Base-by-base conservation (phyloP, 2,113 vertebrate genomes). In the Azemiops feae region DNA sequence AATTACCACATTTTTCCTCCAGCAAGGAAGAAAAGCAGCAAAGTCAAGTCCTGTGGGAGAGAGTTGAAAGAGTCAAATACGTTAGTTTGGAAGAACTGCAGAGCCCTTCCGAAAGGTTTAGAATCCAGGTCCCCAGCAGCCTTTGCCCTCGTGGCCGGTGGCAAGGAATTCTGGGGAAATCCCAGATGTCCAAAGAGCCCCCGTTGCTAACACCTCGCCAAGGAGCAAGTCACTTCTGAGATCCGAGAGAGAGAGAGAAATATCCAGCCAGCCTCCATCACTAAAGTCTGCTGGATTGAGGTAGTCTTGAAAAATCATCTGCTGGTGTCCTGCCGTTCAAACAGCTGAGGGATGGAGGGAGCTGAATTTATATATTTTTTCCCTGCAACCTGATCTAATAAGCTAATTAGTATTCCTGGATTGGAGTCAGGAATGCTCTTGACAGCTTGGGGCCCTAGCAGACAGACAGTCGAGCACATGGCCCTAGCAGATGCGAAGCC, bases 381-480 rank as follows among this genome's bases (percentile, higher is more conserved):
- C n/a, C 34, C 43, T 9, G 39, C 69, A 81, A 81, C 39, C 60
- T 34, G 69, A 89, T 43, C 53, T 85, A 92, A 85, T 34, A 8
- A 30, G 69, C 60, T 85, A 85, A 89, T 92, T 85, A 34, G 64
- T 69, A 92, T 89, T 92, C 88, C 53, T 85, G 64, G 39, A 89
- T 18, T 43, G 89, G 87, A 90, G 91, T 74, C 85, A 47, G 57
- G 20, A 14, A 88, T 22, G 90, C 90, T 90, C 34, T 0, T 0
- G 85, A 91, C 1, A 0, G 54, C 0, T 5, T 91, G 93, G 95
- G 94, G 92, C 94, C 0, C 0, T 90, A 43, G 92, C 0, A 30
- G 34, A 54, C 20, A 30, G 30, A 16, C 16, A 85, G 18, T 54
- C 18, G 5, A 50, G 53, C 88, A 54, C 16, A 23, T 88, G 58